Evolutionary conservation across 1,140 invertebrate species (phyloP), one percentile per base, ranked within the genome.

Genomic region (Hylaeus volcanicus): DNA sequence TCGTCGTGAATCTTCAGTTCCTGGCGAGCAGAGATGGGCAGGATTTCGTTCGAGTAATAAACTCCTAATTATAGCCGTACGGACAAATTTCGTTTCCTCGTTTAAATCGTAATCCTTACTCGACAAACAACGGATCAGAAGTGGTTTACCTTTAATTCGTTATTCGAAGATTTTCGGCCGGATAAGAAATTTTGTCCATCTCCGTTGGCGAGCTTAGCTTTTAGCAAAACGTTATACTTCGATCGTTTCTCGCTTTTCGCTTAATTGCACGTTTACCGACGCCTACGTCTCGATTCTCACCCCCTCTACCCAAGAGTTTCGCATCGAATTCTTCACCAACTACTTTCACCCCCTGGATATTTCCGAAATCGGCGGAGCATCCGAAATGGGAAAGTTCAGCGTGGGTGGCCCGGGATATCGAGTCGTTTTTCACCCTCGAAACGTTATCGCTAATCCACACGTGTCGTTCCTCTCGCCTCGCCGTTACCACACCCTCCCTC

Each of bases 371-470:
- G 43, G 1, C 51, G 51, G 58, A 5, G 6, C 37, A n/a, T n/a
- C 45, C 63, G 63, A 65, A 64, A 41, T 5, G 43, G 45, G 43
- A 15, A 26, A 15, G 37, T 84, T 63, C 74, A 80, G 37, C 68
- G 48, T 68, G 87, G 90, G 90, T 91, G 89, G 90, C 64, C 88
- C 90, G 88, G 89, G 87, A 84, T 86, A 81, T 53, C 26, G 64
- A 81, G 37, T 75, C 39, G 71, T 12, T 15, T 3, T 58, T 65
- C 12, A 48, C 26, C 14, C 58, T 48, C 77, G 56, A 70, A 26
- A 48, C 3, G 6, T 0, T 14, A n/a, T 41, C 51, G 71, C 53
- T 74, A 68, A 61, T 75, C 41, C 55, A n/a, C 55, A 65, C 55
- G 15, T 68, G 5, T 37, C 9, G 15, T 48, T 15, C 9, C 56